Base-by-base conservation (phyloP, 2,797 vertebrate genomes). In the Zenarchopterus dispar region DNA sequence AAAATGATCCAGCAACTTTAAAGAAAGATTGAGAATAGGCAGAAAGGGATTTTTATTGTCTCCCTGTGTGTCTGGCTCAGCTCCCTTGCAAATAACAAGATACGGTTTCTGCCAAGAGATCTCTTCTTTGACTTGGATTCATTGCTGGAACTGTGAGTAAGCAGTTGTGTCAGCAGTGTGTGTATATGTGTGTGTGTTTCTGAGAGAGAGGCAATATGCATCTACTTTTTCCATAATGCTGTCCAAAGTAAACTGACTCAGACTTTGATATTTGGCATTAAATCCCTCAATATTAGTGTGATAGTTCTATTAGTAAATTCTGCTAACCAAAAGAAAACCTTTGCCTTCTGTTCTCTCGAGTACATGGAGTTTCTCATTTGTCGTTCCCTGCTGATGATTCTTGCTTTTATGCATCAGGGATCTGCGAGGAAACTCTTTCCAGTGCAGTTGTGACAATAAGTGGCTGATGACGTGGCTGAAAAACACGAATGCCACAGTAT, bases 401-500 rank as follows among this genome's bases (percentile, higher is more conserved):
- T 21, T 24, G 47, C 24, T 83, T 8, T 61, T 13, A 0, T 48
- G 4, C 36, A 8, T 18, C 23, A 99, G 98, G 84, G 98, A 99
- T 88, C 93, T 99, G 89, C 93, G 98, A 86, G 97, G 97, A 68
- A 99, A 99, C 92, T 91, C 90, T 62, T 97, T 99, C 85, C 95
- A 97, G 84, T 99, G 98, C 88, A 95, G 93, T 80, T 99, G 98
- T 89, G 96, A 96, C 89, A 95, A 96, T 84, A 97, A 98, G 91
- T 99, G 98, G 98, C 84, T 99, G 88, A 97, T 98, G 93, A 90
- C 90, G 56, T 99, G 97, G 98, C 86, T 99, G 92, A 98, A 96
- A 92, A 96, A 94, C 94, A 98, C 96, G 55, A 99, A 99, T 71
- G 96, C 97, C 75, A 97, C 97, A 0, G 95, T 97, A 67, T 96